Evolutionary conservation across 2,797 vertebrate species (phyloP), one percentile per base, ranked within the genome.

Genomic region (Anguilla obscura): DNA sequence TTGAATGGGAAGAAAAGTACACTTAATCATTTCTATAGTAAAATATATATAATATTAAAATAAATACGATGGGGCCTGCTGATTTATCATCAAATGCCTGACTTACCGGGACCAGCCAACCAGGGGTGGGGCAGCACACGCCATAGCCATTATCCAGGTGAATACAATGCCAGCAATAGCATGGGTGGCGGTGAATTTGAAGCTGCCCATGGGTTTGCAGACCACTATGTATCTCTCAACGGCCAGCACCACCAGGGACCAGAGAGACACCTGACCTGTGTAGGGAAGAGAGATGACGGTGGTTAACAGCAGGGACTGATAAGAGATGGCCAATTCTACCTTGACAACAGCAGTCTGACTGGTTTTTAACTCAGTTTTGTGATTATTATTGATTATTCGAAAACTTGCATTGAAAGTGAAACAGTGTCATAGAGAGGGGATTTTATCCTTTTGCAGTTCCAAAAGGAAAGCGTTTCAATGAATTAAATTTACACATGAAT

Each of bases 121-220:
- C 0, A 97, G 94, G 1, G 97, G 96, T 0, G 96, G 97, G 12
- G 84, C 92, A 0, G 96, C 96, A 7, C 96, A 97, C 21, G 94
- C 82, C 0, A 95, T 0, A 45, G 96, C 95, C 96, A 97, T 96
- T 85, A 96, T 0, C 97, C 97, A 97, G 88, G 96, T 97, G 87
- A 96, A 96, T 1, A 21, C 8, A 0, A 96, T 95, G 89, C 96
- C 96, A 85, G 88, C 89, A 54, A 87, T 89, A 71, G 96, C 95
- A 0, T 96, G 96, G 60, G 87, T 90, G 0, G 93, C 12, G 0
- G 91, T 91, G 91, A 97, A 97, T 89, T 95, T 96, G 91, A 97
- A 97, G 90, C 96, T 97, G 63, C 96, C 96, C 96, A 96, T 96
- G 86, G 96, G 96, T 91, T 97, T 97, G 94, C 97, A 97, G 89